A percentile compares a stretch with the other conserved stretches of the same genome.
These are phyloP conservation scores for Ophion obscuratus DNA, from an alignment of 2,888 invertebrate species.

Conservation along the genomic window DNA sequence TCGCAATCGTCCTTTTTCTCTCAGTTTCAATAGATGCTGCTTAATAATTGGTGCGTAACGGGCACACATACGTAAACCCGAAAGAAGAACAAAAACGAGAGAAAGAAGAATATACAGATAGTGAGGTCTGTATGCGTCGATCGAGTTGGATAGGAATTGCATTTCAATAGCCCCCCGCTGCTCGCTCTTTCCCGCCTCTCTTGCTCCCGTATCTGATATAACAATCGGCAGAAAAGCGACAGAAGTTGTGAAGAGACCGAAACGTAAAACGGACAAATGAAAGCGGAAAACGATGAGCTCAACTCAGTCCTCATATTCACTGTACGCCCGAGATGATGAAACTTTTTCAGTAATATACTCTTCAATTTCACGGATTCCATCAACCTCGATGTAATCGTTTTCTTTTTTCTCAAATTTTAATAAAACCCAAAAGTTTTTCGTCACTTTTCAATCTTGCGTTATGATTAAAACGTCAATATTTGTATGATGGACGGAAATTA, in stretches of 20 bases:
- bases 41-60: too few relatives aligned
- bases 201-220: not conserved
- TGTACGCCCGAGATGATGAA: slow-evolving; percentile 13
- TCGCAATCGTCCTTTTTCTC: too few relatives aligned
- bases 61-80: too few relatives aligned
- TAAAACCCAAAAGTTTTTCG: not conserved
- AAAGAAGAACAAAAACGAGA: not conserved
- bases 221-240: slow-evolving; percentile 14
- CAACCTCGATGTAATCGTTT: slow-evolving; percentile 21
- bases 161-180: slow-evolving; percentile 11
- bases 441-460: not conserved
- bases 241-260: slow-evolving; percentile 6
- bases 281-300: slow-evolving; percentile 42
- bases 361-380: slow-evolving; percentile 26
- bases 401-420: slow-evolving; percentile 3
- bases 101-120: slow-evolving; percentile 4
- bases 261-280: slow-evolving; percentile 14
- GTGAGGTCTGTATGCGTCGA: not conserved
- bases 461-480: not conserved
- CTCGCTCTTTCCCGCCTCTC: not conserved
- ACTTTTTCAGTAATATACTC: slow-evolving; percentile 36
- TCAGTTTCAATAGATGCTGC: too few relatives aligned
- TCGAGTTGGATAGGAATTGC: slow-evolving; percentile 17
- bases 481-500: too few relatives aligned
- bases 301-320: slow-evolving; percentile 18